phyloP scores from a whole-genome alignment of 2,113 vertebrate species.

The Baryphthengus martii region DNA sequence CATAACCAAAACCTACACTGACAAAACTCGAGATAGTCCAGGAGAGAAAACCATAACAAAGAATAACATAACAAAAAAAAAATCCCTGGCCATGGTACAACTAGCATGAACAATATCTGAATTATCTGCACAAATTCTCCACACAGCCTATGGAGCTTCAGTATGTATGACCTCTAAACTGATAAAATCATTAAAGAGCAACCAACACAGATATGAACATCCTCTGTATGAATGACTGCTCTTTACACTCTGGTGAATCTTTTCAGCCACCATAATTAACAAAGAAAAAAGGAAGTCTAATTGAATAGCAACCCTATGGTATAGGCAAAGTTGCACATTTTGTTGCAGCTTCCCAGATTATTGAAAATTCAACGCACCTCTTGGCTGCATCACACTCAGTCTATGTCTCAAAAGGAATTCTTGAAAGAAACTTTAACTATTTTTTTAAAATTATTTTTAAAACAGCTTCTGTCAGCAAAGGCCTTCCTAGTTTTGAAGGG shows the following conservation, averaged over 20 bases:
- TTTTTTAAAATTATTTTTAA: background rate
- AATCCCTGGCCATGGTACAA: background rate
- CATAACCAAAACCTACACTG: background rate
- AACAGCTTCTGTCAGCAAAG: background rate
- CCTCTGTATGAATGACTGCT: background rate
- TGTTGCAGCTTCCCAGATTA: background rate
- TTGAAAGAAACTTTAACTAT: background rate
- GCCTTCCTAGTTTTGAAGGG: background rate
- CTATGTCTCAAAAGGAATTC: background rate
- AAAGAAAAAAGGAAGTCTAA: background rate
- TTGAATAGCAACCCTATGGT: background rate
- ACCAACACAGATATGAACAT: background rate
- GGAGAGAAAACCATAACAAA: background rate
- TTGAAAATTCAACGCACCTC: background rate
- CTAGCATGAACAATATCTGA: background rate
- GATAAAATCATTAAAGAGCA: background rate
- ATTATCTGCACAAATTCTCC: background rate
- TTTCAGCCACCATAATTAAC: background rate
- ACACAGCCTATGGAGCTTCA: background rate
- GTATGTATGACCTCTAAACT: background rate
- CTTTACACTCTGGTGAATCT: background rate
- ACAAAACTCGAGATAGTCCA: background rate
- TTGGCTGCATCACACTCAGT: background rate
- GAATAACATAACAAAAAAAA: background rate
- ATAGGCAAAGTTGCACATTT: background rate